Base-by-base conservation (phyloP, 2,888 invertebrate species). In the Epiperipatus broadwayi region DNA sequence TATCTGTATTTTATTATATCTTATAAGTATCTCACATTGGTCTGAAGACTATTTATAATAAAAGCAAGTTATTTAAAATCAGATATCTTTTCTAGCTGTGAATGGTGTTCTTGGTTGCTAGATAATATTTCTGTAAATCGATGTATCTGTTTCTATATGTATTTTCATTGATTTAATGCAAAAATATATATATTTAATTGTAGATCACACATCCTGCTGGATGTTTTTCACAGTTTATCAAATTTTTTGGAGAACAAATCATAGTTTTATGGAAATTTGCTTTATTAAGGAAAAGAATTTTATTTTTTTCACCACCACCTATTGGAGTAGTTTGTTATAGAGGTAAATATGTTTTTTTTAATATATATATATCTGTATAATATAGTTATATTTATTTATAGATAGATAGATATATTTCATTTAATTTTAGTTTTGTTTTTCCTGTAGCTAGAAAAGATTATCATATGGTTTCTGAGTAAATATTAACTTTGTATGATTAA, bases 251-350 rank as follows among this genome's bases (percentile, higher is more conserved):
- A 15, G 55, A 55, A 40, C 52, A 55, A 35, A 52, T 60, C 16
- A 59, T 61, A 47, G 49, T 52, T 12, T 46, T 61, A 33, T 61
- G 61, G 61, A 60, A 60, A 46, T 55, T 54, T 44, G 52, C 52
- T 10, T 44, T 61, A 22, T 47, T 61, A 33, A 55, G 56, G 41
- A 57, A 56, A 41, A 48, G 60, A 31, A 55, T 61, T 28, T 46
- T 61, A 21, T 60, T 61, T 44, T 61, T 59, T 49, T 59, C 60
- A 7, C 58, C 58, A 4, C 60, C 61, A 21, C 60, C 61, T 5
- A 59, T 61, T 36, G 60, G 60, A 14, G 55, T 55, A 10, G 56
- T 59, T 16, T 59, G 60, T 46, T 57, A 59, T 44, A 50, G 57
- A 50, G 56, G 58, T 58, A 44, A 41, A 49, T 38, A 19, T 8